These are phyloP conservation scores for Stratiolaelaps scimitus DNA, from an alignment of 1,140 invertebrate species.

Conservation along the genomic window DNA sequence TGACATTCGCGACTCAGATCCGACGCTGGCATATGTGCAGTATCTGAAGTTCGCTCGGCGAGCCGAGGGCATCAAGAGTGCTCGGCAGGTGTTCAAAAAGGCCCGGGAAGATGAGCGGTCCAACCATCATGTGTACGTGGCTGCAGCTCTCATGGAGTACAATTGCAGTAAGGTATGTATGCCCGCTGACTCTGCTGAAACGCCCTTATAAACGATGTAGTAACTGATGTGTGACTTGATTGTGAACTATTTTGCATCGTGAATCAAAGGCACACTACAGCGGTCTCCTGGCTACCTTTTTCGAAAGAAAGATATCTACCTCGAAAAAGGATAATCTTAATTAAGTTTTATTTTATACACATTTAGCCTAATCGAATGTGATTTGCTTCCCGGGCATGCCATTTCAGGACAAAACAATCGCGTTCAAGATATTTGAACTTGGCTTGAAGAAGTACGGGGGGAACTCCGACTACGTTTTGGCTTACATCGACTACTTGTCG, in stretches of 20 bases:
- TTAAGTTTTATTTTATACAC: no score
- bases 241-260: no score
- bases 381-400: no score
- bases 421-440: constrained; percentile 93
- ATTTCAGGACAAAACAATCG: constrained; percentile 78
- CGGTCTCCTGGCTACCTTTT: constrained; percentile 20
- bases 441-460: constrained; percentile 91
- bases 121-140: constrained; percentile 84
- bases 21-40: constrained; percentile 89
- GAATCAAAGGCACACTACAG: no score
- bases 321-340: no score
- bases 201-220: no score
- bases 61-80: constrained; percentile 94
- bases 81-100: constrained; percentile 82
- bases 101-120: constrained; percentile 77
- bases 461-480: constrained; percentile 82
- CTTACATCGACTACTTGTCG: constrained; percentile 92
- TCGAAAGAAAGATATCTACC: no score
- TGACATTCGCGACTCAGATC: constrained; percentile 73
- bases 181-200: neutral
- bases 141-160: constrained; percentile 96
- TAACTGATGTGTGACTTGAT: no score
- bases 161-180: constrained; percentile 74
- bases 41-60: constrained; percentile 97
- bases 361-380: no score